phyloP scores from a whole-genome alignment of 2,113 vertebrate genomes.

The Ginglymostoma cirratum region DNA sequence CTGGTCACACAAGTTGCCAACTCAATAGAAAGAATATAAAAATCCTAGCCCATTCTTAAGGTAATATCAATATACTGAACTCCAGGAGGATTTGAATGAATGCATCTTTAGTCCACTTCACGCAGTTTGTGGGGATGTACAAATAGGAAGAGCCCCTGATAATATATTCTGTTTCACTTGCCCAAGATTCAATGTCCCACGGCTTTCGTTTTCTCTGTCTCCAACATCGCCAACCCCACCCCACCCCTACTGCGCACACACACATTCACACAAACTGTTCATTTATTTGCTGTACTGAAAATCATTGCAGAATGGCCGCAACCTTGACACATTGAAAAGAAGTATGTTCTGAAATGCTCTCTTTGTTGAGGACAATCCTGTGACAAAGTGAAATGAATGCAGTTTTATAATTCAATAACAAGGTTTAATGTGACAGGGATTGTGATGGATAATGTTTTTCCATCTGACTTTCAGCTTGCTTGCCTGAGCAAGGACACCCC shows the following conservation, averaged over 20 bases:
- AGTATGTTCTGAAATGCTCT: not conserved
- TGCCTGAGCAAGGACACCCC: not conserved
- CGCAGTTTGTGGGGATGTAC: not conserved
- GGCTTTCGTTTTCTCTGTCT: not conserved
- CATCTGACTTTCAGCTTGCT: not conserved
- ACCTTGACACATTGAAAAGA: not conserved
- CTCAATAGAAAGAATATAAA: not conserved
- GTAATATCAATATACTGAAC: not conserved
- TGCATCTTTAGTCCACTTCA: not conserved
- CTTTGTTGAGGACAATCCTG: not conserved
- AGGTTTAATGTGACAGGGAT: not conserved
- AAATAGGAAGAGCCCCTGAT: not conserved
- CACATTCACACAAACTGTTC: not conserved
- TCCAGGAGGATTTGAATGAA: not conserved
- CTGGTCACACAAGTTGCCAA: not conserved
- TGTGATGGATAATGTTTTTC: not conserved
- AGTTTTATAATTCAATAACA: not conserved
- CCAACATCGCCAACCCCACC: not conserved
- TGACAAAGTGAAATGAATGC: not conserved
- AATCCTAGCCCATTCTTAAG: not conserved
- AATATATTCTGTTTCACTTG: not conserved
- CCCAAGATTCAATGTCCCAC: not conserved
- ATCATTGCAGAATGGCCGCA: not conserved
- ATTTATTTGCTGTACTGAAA: not conserved
- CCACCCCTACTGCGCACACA: not conserved